phyloP scores from a whole-genome alignment of 2,113 vertebrate genomes.

The Actinemys pallida region DNA sequence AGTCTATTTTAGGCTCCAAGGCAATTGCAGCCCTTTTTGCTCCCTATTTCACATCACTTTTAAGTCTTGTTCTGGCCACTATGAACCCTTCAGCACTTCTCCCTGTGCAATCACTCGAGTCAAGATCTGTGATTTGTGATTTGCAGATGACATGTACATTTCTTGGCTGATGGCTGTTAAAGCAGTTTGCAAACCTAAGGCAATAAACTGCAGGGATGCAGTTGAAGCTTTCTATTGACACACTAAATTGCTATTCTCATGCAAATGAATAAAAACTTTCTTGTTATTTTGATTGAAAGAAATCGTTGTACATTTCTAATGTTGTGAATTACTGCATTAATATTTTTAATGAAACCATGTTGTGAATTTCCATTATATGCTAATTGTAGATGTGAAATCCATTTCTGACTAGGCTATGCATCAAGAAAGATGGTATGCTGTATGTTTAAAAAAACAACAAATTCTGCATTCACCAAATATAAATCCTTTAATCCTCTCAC shows the following conservation, averaged over 20 bases:
- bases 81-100: slow-evolving; percentile 92
- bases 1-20: slow-evolving; percentile 91
- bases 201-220: slow-evolving; percentile 81
- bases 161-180: slow-evolving; percentile 89
- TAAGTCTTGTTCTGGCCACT: slow-evolving; percentile 90
- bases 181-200: slow-evolving; percentile 86
- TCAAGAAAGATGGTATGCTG: neutral
- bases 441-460: neutral
- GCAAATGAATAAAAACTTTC: slow-evolving; percentile 76
- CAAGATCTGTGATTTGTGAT: slow-evolving; percentile 93
- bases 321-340: slow-evolving; percentile 48
- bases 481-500: slow-evolving; percentile 60
- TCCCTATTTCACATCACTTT: slow-evolving; percentile 93
- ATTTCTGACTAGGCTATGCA: neutral
- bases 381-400: neutral
- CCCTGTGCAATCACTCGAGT: slow-evolving; percentile 92
- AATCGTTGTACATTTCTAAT: slow-evolving; percentile 38
- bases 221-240: slow-evolving; percentile 65
- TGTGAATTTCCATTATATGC: slow-evolving; percentile 22
- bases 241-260: slow-evolving; percentile 81
- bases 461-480: slow-evolving; percentile 40
- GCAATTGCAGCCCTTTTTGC: slow-evolving; percentile 92
- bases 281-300: slow-evolving; percentile 73
- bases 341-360: slow-evolving; percentile 46
- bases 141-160: slow-evolving; percentile 95